Base-by-base conservation (phyloP, 92 coral and sea anemone species). In the Umimayanthus kanabou region DNA sequence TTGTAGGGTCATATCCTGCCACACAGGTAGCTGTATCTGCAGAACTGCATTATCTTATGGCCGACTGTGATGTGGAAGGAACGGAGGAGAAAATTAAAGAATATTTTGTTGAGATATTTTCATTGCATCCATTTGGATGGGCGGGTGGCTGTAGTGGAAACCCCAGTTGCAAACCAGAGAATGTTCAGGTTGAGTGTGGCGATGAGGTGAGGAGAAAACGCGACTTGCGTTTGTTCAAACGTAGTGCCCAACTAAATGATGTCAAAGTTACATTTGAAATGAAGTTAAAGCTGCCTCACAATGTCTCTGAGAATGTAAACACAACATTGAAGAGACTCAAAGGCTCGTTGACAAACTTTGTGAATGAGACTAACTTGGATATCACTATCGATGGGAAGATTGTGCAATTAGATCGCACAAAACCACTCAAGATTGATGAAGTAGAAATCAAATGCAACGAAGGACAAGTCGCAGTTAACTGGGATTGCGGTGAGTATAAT, bases 401-500 rank as follows among this genome's bases (percentile, higher is more conserved):
- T 3, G 72, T 92, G 39, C 43, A 20, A 22, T 64, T 55, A 9
- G 88, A 89, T 55, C 57, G 79, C 7, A 76, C 85, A 43, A 88
- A 77, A 39, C 69, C 93, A 9, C 79, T 88, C 16, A 73, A 81
- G 22, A 53, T 92, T 50, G 73, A 71, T 25, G 61, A 57, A 13
- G 84, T 67, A 14, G 30, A 91, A 39, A 33, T 88, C 9, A 26
- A 49, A 5, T 92, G 95, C 70, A 77, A 5, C 66, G 67, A 80
- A 16, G 95, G 93, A n/a, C 89, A 88, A 88, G 93, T 92, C 2
- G 90, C 61, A 39, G 88, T 73, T 23, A 93, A 89, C 29, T 55
- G 80, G 22, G 65, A 25, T 9, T 92, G 95, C 84, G 95, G 95
- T 90, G 76, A 90, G 92, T 25, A 84, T 25, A 84, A 8, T 49